These are phyloP conservation scores for Campoplex nolae DNA, from an alignment of 2,888 invertebrate genomes.

Conservation along the genomic window DNA sequence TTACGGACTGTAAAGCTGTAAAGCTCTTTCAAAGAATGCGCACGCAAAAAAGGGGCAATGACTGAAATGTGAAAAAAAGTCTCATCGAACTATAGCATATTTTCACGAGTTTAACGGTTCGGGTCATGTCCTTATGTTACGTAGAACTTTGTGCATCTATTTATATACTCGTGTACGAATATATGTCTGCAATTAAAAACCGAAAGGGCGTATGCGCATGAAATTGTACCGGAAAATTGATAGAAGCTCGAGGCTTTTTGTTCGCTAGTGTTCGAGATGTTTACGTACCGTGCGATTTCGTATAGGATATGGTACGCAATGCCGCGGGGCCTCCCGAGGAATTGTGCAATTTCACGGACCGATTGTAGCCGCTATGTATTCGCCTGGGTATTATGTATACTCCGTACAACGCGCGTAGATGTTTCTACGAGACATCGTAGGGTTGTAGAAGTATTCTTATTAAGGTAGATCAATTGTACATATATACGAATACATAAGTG, in stretches of 20 bases:
- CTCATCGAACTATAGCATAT: not conserved
- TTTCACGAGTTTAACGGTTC: not conserved
- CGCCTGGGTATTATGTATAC: slow-evolving; percentile 20
- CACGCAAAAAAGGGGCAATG: not conserved
- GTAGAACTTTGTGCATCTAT: not conserved
- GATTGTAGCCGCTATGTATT: slow-evolving; percentile 56
- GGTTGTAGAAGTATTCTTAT: slow-evolving; percentile 34
- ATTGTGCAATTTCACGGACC: slow-evolving; percentile 69
- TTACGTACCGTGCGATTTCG: slow-evolving; percentile 35
- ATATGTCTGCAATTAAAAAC: not conserved
- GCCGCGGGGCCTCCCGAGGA: slow-evolving; percentile 52
- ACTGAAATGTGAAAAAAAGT: not conserved
- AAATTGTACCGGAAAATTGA: not conserved
- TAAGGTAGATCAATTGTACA: slow-evolving; percentile 17
- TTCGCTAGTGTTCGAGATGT: slow-evolving; percentile 5
- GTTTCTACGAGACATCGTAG: slow-evolving; percentile 13
- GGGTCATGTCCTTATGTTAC: not conserved
- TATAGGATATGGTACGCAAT: slow-evolving; percentile 42
- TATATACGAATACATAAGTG: slow-evolving; percentile 5
- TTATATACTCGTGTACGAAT: not conserved
- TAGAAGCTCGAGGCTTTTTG: not conserved
- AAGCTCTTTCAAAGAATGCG: not conserved
- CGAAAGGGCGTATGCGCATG: not conserved
- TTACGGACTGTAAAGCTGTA: not conserved
- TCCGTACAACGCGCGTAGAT: slow-evolving; percentile 19